Evolutionary conservation across 1,140 invertebrate species (phyloP), one percentile per base, ranked within the genome.

Genomic region (Cephus cinctus): DNA sequence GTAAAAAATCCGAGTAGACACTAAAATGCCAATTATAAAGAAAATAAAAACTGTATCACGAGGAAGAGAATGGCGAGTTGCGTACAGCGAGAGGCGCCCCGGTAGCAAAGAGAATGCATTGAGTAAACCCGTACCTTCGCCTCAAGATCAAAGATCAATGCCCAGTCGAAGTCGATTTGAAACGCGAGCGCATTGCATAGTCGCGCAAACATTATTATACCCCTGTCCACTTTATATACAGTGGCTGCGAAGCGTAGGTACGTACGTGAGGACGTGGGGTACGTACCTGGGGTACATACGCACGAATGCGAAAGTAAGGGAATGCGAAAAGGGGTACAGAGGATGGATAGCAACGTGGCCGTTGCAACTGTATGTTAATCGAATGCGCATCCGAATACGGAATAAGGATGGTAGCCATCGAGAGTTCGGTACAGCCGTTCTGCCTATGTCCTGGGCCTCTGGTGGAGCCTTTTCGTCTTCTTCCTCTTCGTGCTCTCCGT

Each of bases 291-390:
- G 30, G 46, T 23, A 43, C 12, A 19, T 38, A 34, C 11, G 46
- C 22, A 39, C 32, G 49, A 38, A 38, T 52, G 20, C 23, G 23
- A 11, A 49, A 25, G 32, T 31, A 47, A 21, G 20, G 30, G 54
- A 56, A 59, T 50, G 55, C 41, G 58, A 58, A 59, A 65, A 67
- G 46, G 31, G 51, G 48, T 47, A 53, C 8, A 30, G 8, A 6
- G 59, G 51, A 65, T 61, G 59, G 58, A 63, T 65, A 63, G 55
- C 55, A 49, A 60, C 52, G 46, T 43, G 59, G 38, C 42, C 35
- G 52, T 47, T 36, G 61, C 59, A 69, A 70, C 66, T 69, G 62
- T 68, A 69, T 69, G 63, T 67, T 71, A 69, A 71, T 71, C 63
- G 61, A 61, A 68, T 65, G 56, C 61, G 52, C 61, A 60, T 61